Conservation (phyloP, 2,888 invertebrate species). For the Temnothorax unifasciatus region DNA sequence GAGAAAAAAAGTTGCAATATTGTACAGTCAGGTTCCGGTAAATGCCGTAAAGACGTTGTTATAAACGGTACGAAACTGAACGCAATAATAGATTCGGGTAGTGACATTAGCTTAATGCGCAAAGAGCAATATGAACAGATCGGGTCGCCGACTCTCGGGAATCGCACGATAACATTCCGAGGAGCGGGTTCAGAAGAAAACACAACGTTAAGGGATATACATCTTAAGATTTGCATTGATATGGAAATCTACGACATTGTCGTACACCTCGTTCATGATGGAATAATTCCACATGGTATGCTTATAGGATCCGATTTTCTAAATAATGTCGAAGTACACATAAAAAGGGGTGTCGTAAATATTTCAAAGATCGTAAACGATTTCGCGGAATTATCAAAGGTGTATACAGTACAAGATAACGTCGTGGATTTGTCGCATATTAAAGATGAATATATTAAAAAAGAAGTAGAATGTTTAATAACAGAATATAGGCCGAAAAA, state of each 20-base stretch:
- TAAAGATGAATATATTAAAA: conserved; percentile 59
- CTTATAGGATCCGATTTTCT: conserved; percentile 66
- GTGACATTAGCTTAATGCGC: conserved; percentile 33
- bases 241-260: conserved; percentile 45
- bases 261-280: conserved; percentile 62
- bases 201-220: conserved; percentile 50
- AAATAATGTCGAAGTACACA: conserved; percentile 37
- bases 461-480: conserved; percentile 18
- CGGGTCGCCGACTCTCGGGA: conserved; percentile 27
- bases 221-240: conserved; percentile 52
- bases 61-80: neutral
- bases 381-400: conserved; percentile 21
- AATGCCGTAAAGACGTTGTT: neutral
- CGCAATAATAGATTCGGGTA: conserved; percentile 43
- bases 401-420: conserved; percentile 42
- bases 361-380: conserved; percentile 45
- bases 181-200: conserved; percentile 57
- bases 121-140: conserved; percentile 24
- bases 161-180: conserved; percentile 56
- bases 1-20: conserved; percentile 19
- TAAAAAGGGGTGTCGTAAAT: conserved; percentile 34
- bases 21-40: neutral
- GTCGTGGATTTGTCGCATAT: conserved; percentile 69
- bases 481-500: conserved; percentile 52
- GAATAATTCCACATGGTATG: conserved; percentile 38